Conservation (phyloP, 2,888 invertebrate species). For the Fragum fragum region DNA sequence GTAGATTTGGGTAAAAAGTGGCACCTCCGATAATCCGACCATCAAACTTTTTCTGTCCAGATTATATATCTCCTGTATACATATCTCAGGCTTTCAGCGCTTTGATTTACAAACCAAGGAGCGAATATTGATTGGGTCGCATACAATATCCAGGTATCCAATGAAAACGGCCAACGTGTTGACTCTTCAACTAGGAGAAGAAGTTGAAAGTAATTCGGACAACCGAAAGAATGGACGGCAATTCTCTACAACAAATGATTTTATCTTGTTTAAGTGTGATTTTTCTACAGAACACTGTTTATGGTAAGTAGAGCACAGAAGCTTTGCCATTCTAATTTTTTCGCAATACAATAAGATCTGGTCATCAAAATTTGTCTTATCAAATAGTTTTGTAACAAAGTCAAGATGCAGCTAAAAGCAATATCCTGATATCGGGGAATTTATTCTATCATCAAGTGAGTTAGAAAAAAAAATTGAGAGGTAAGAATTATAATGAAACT, state of each 20-base stretch:
- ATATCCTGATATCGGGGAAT: too few species aligned
- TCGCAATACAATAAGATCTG: not conserved
- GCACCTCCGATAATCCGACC: too few species aligned
- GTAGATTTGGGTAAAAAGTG: too few species aligned
- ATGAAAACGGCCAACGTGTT: slow-evolving; percentile 28
- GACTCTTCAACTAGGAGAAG: slow-evolving; percentile 23
- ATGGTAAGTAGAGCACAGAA: not conserved
- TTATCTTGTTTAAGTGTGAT: slow-evolving; percentile 8
- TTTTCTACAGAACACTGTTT: not conserved
- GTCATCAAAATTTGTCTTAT: not conserved
- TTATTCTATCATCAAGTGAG: too few species aligned
- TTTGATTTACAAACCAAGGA: too few species aligned
- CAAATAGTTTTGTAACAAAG: not conserved
- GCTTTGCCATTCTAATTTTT: too few species aligned
- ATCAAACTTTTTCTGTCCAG: too few species aligned
- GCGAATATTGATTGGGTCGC: not conserved
- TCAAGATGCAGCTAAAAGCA: not conserved
- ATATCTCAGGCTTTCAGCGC: too few species aligned
- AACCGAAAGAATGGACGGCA: not conserved
- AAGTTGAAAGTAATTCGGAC: slow-evolving; percentile 10
- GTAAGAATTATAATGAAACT: too few species aligned
- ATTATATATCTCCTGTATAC: too few species aligned
- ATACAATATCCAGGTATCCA: slow-evolving; percentile 10
- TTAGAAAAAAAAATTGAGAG: too few species aligned
- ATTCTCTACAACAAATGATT: not conserved